Base-by-base conservation (phyloP, 2,888 invertebrate species). In the Clunio marinus region DNA sequence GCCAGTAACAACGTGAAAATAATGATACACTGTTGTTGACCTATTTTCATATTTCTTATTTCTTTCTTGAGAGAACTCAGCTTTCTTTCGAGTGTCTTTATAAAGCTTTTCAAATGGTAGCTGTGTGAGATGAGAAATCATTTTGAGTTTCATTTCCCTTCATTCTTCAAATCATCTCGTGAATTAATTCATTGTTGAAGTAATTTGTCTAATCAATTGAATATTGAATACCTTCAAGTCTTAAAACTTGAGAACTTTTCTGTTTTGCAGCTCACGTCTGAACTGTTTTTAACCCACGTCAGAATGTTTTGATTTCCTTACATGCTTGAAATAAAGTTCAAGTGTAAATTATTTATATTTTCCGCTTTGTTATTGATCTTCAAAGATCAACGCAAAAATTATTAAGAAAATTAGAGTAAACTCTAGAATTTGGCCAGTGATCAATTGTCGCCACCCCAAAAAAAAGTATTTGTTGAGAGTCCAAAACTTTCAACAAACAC, bases 311-410 rank as follows among this genome's bases (percentile, higher is more conserved):
- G 17, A 22, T 51, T 51, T 51, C 51, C 17, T 22, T 17, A 22
- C 22, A 51, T 22, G 51, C 25, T 27, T 57, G n/a, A 57, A 3
- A 10, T 27, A 24, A 22, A 57, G 57, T 57, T 57, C 25, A 57
- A 57, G 27, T 57, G n/a, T 22, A 24, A 57, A 57, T 57, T 57
- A 57, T 57, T 57, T 57, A 51, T 51, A 51, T 4, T 51, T 45
- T 51, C 51, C 51, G 17, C 51, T 51, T 51, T n/a, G 51, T 51
- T 51, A 51, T 51, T 22, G 51, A 51, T 51, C 51, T 13, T 51
- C 17, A 17, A 22, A 51, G 51, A 51, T 51, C 51, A 20, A 22
- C 51, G 51, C 2, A 13, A 7, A 22, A n/a, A n/a, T n/a, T n/a
- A n/a, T n/a, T n/a, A n/a, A n/a, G n/a, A n/a, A n/a, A n/a, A n/a